These are phyloP conservation scores for Hirudo medicinalis DNA, from an alignment of 1,140 invertebrate genomes.

Conservation along the genomic window DNA sequence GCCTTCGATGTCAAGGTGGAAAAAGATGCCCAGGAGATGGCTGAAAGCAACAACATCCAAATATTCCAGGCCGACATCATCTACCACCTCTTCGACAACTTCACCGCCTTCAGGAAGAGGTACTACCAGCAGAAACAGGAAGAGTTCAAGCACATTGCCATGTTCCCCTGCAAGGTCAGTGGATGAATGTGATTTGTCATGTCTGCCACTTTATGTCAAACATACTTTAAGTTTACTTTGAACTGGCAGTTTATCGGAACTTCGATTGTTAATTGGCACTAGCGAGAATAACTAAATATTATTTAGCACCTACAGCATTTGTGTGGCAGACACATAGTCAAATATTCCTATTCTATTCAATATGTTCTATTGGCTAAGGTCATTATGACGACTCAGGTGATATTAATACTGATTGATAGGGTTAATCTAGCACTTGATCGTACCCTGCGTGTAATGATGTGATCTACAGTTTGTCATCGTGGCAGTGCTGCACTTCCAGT, in stretches of 20 bases:
- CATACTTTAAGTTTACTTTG: no score
- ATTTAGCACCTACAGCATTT: no score
- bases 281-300: no score
- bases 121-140: conserved; percentile 81
- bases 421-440: no score
- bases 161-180: conserved; percentile 78
- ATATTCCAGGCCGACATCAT: conserved; percentile 99
- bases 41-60: conserved; percentile 80
- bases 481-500: background rate
- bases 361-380: background rate
- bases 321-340: no score
- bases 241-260: no score
- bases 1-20: conserved; percentile 99
- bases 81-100: conserved; percentile 97
- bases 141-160: conserved; percentile 80
- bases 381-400: background rate
- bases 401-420: background rate
- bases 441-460: no score
- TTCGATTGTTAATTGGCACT: no score
- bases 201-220: no score
- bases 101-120: conserved; percentile 84
- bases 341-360: no score
- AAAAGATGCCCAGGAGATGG: conserved; percentile 88
- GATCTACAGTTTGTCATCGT: no score
- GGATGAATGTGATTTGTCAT: no score